Evolutionary conservation across 2,797 vertebrate species (phyloP).

Genomic region (Arrhamphus sclerolepis): DNA sequence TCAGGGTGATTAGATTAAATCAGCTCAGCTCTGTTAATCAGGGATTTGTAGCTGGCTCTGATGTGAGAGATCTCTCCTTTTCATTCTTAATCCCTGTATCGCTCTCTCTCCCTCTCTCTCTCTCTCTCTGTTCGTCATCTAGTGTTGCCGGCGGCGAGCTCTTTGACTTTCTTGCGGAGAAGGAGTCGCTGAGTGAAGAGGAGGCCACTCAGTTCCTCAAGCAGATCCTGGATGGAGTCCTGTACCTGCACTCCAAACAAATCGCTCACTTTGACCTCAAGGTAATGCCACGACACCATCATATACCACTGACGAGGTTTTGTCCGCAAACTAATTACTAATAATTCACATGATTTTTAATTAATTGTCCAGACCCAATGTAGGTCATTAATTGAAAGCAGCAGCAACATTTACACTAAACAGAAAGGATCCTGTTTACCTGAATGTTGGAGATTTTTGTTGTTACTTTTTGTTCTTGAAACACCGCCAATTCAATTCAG

Average conservation of each 20-base stretch:
- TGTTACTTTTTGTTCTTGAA: slow-evolving; percentile 1
- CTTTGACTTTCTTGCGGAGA: slow-evolving; percentile 98
- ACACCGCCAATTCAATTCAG: slow-evolving; percentile 15
- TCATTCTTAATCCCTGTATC: slow-evolving; percentile 36
- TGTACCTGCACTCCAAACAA: slow-evolving; percentile 93
- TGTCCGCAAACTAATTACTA: no score
- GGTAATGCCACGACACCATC: slow-evolving; percentile 77
- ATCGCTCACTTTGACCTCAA: slow-evolving; percentile 99
- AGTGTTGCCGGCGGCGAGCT: slow-evolving; percentile 98
- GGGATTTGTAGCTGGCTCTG: slow-evolving; percentile 60
- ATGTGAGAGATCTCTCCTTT: slow-evolving; percentile 32
- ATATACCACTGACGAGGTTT: no score
- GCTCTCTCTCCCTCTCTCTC: neutral
- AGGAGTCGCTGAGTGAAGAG: slow-evolving; percentile 96
- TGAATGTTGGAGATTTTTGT: neutral
- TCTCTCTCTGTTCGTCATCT: slow-evolving; percentile 8
- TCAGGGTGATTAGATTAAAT: slow-evolving; percentile 64
- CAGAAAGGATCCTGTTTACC: neutral
- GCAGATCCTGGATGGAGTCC: slow-evolving; percentile 96
- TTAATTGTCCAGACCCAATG: no score
- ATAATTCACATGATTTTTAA: no score
- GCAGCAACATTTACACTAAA: neutral
- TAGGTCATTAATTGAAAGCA: no score
- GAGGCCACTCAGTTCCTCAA: slow-evolving; percentile 99
- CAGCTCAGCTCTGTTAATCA: slow-evolving; percentile 58